Percentiles rank a stretch among this genome's conserved stretches.
phyloP scores from a whole-genome alignment of 2,797 vertebrate species.

The Danio aesculapii region DNA sequence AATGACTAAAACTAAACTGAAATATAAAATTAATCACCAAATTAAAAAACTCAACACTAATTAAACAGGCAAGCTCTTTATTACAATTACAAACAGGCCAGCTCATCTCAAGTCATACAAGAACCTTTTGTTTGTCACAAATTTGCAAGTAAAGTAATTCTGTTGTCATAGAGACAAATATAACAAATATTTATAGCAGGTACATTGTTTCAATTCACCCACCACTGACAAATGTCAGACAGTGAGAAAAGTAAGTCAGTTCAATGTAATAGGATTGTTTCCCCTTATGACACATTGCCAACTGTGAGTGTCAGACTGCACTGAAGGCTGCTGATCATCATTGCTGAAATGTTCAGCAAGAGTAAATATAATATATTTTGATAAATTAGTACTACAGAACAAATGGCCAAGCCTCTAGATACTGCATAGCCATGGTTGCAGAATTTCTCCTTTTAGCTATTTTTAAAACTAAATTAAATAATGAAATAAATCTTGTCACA shows the following conservation, averaged over 20 bases:
- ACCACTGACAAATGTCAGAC: neutral
- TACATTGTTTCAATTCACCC: neutral
- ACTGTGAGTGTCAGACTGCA: conserved; percentile 1
- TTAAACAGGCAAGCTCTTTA: too few species aligned
- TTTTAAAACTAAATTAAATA: conserved; percentile 68
- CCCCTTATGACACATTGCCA: neutral
- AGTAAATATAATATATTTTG: neutral
- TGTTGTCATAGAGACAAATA: conserved; percentile 11
- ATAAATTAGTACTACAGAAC: neutral
- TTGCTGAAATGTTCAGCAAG: neutral
- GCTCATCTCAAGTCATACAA: too few species aligned
- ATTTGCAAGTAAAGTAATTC: neutral
- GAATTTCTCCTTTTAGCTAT: conserved; percentile 66
- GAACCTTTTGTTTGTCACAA: neutral
- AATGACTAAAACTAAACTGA: too few species aligned
- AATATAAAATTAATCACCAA: too few species aligned
- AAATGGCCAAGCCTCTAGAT: neutral
- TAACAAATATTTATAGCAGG: neutral
- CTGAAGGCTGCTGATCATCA: conserved; percentile 1
- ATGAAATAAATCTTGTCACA: conserved; percentile 67
- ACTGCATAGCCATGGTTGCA: conserved; percentile 5
- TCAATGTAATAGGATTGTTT: conserved; percentile 8
- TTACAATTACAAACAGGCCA: too few species aligned
- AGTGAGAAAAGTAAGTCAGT: neutral
- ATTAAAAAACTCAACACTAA: too few species aligned